Evolutionary conservation across 2,888 invertebrate genomes (phyloP), one percentile per base, ranked within the genome.

Genomic region (Pollenia labialis): DNA sequence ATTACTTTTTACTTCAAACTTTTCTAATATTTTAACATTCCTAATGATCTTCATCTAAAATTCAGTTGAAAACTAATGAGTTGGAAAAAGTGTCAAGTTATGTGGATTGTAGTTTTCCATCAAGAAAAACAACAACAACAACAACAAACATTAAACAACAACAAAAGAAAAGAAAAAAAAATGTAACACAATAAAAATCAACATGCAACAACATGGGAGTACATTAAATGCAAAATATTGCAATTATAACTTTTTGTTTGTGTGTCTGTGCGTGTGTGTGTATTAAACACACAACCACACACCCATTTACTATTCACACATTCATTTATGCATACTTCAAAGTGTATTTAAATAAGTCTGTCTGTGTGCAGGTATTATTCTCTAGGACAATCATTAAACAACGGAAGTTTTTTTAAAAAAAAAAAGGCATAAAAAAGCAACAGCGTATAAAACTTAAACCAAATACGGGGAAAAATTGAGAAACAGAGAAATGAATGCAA

Each of bases 1-100:
- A 11, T 40, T 18, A 42, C 7, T 58, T 42, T 71, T 23, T 54
- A 32, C 4, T 32, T 32, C 4, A 4, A 32, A 32, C 7, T 32
- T 50, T 44, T 40, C 16, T n/a, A 16, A 32, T n/a, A 56, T 80
- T 62, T 64, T 16, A 56, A 81, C 40, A 64, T 52, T 52, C 68
- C 60, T 81, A 48, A 77, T 71, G 83, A 71, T 71, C 18, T 50
- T 16, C 72, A 74, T 72, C 54, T 66, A 58, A 56, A 71, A 76
- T 74, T 80, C 82, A 86, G 80, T 79, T 69, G 69, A 69, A 80
- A 81, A 74, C 77, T 81, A 84, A 87, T 80, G 84, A 84, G 77
- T 74, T 81, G 12, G 18, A 81, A 77, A 74, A 84, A 84, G 52
- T 76, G 71, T 72, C 74, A 81, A 85, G 79, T 66, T 52, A 52